These are phyloP conservation scores for Cacatua alba DNA, from an alignment of 2,113 vertebrate species.

Conservation along the genomic window DNA sequence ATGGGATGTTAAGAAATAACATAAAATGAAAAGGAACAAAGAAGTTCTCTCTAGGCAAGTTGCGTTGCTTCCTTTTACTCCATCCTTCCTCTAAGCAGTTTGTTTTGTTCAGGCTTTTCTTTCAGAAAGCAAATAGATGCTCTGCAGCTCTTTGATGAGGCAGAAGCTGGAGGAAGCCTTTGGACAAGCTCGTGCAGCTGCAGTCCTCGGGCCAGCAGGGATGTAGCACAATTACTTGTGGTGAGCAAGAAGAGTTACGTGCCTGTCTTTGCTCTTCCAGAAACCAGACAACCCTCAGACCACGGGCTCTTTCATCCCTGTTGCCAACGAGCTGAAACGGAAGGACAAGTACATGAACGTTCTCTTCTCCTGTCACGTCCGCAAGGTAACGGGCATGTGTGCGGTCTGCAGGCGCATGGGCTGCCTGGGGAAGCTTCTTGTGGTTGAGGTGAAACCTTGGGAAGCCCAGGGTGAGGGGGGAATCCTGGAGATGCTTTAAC, in stretches of 20 bases:
- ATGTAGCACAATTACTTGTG: not conserved
- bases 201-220: not conserved
- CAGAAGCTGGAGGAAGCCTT: not conserved
- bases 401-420: not conserved
- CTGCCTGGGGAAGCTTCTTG: not conserved
- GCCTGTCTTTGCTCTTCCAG: constrained; percentile 73
- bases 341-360: constrained; percentile 98
- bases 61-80: not conserved
- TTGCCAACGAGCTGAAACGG: constrained; percentile 91
- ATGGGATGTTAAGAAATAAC: not conserved
- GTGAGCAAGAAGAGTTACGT: not conserved
- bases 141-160: not conserved
- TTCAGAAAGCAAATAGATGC: not conserved
- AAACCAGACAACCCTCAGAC: constrained; percentile 84
- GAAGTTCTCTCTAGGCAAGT: not conserved
- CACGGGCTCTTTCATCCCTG: constrained; percentile 83
- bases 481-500: not conserved
- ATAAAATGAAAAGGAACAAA: not conserved
- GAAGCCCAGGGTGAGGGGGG: no score
- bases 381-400: constrained; percentile 81
- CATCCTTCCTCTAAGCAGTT: not conserved
- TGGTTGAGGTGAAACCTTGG: not conserved
- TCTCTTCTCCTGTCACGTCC: constrained; percentile 94
- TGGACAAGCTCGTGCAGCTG: not conserved
- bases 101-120: not conserved